Evolutionary conservation across 2,888 invertebrate genomes (phyloP), one percentile per base, ranked within the genome.

Genomic region (Tuberolachnus salignus): DNA sequence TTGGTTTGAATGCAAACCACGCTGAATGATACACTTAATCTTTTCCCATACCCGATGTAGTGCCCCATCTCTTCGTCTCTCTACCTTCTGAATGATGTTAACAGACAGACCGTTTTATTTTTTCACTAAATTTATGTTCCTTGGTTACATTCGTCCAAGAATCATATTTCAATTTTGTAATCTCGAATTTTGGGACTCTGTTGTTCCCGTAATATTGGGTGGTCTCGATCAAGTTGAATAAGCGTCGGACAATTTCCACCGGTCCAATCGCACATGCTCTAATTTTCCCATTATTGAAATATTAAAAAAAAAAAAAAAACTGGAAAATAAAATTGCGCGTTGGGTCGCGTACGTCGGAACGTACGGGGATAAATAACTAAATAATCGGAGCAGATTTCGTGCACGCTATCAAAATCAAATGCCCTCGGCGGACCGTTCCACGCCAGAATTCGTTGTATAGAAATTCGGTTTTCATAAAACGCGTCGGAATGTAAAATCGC

Each of bases 221-320:
- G 55, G 57, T 57, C 14, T 26, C 13, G 23, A 57, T 23, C 23
- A 23, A 57, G 23, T 57, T 34, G 34, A 59, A 59, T 59, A 16
- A 59, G 34, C 16, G 26, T 59, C 34, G 34, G 34, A 59, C 34
- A 34, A 34, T 34, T 34, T 59, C 34, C 59, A 26, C 16, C 34
- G 9, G 59, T 59, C 59, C 34, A 8, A 16, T 34, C 1, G 16
- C 59, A 34, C 59, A n/a, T 55, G 19, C 21, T 55, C 19, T 21
- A 55, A 21, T 55, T 57, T 57, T 57, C 26, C 57, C 57, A 57
- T 59, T 26, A 59, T 59, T 57, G 16, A 57, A 57, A 57, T 57
- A 57, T 53, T 59, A 34, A 59, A 26, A 59, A 59, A 34, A 8
- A 3, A 53, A 53, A 53, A 53, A n/a, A n/a, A 53, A 53, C 16